Evolutionary conservation across 2,888 invertebrate genomes (phyloP).

Genomic region (Eudemis profundana): DNA sequence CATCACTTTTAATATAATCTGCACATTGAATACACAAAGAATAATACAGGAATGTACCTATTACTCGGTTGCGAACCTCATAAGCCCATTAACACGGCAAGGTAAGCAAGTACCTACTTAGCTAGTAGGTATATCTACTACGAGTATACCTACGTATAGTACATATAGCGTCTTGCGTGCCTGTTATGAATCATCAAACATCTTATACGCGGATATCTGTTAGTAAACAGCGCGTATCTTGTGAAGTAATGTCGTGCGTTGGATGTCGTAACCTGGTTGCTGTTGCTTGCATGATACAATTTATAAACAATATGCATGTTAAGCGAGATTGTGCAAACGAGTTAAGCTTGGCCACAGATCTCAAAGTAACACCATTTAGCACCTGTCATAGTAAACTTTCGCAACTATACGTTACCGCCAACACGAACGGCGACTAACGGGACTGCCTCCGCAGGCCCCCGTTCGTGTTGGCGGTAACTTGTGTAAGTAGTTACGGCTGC

Average conservation of each 20-base stretch:
- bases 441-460: no score
- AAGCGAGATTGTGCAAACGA: constrained; percentile 2
- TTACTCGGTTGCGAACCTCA: constrained; percentile 25
- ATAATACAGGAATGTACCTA: constrained; percentile 24
- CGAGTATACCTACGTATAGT: background rate
- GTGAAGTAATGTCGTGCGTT: constrained; percentile 6
- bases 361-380: no score
- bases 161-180: constrained; percentile 11
- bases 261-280: constrained; percentile 23
- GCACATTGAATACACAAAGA: constrained; percentile 12
- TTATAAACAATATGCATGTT: background rate
- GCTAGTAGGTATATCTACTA: background rate
- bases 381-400: no score
- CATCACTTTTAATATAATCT: background rate
- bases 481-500: no score
- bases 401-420: no score
- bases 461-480: no score
- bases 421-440: no score
- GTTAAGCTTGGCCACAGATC: background rate
- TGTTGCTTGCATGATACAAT: constrained; percentile 1
- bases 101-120: constrained; percentile 34
- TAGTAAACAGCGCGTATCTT: constrained; percentile 27
- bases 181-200: constrained; percentile 24
- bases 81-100: constrained; percentile 35
- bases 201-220: constrained; percentile 32